A percentile compares a stretch with the other conserved stretches of the same genome.
Conservation (phyloP, 2,888 invertebrate genomes). For the Eudemis profundana region DNA sequence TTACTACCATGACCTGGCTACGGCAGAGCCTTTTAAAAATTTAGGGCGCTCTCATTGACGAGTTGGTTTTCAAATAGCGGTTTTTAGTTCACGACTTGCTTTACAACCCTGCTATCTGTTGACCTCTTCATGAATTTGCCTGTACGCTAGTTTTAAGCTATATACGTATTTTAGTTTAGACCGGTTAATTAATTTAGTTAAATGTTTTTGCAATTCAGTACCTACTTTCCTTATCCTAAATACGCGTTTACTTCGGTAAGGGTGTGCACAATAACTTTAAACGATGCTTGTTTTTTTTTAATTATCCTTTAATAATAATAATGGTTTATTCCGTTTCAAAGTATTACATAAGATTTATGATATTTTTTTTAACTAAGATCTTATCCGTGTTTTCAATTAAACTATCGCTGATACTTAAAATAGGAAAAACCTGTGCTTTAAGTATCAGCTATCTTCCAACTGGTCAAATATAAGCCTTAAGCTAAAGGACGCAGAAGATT, state of each 20-base stretch:
- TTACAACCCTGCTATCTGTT: slow-evolving; percentile 9
- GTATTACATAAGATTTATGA: too few species aligned
- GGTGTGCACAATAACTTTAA: neutral
- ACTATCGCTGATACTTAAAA: too few species aligned
- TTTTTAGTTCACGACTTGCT: slow-evolving; percentile 17
- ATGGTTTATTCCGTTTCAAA: too few species aligned
- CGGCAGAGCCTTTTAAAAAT: slow-evolving; percentile 21
- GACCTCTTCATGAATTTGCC: neutral
- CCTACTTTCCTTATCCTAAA: neutral
- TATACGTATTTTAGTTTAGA: neutral
- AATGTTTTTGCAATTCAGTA: too few species aligned
- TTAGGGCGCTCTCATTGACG: slow-evolving; percentile 14
- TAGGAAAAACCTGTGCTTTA: too few species aligned
- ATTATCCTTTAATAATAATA: too few species aligned
- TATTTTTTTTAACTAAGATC: too few species aligned
- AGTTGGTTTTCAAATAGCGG: slow-evolving; percentile 24
- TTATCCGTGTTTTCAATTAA: too few species aligned
- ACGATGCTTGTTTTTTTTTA: neutral
- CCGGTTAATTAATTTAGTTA: neutral
- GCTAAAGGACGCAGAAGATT: too few species aligned
- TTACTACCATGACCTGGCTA: neutral
- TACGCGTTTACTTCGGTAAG: neutral
- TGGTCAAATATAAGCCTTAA: too few species aligned
- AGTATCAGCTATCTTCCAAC: too few species aligned
- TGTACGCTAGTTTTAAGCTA: neutral